phyloP scores from a whole-genome alignment of 2,113 vertebrate species.

The Delphinapterus leucas region DNA sequence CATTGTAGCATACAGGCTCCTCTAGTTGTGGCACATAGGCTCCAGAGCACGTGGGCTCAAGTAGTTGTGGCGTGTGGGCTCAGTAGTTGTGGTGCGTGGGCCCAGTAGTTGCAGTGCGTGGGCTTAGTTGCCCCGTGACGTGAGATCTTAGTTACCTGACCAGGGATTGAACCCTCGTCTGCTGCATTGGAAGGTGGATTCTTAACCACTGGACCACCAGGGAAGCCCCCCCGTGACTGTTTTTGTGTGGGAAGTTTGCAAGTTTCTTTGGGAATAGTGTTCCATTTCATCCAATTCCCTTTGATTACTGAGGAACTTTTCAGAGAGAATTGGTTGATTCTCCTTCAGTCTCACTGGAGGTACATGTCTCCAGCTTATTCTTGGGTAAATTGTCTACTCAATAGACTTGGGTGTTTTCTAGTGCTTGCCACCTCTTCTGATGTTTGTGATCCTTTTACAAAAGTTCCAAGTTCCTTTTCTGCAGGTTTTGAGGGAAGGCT shows the following conservation, averaged over 20 bases:
- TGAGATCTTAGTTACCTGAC: too few relatives aligned
- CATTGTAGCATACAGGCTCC: too few relatives aligned
- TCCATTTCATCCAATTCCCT: neutral
- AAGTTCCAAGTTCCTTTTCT: neutral
- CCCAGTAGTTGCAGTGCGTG: too few relatives aligned
- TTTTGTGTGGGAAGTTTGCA: neutral
- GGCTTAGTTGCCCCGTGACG: too few relatives aligned
- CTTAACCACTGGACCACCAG: too few relatives aligned
- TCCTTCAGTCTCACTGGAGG: neutral
- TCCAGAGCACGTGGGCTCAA: too few relatives aligned
- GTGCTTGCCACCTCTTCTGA: neutral
- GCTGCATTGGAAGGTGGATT: too few relatives aligned
- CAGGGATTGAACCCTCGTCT: too few relatives aligned
- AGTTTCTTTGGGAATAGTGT: neutral
- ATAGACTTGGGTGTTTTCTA: neutral
- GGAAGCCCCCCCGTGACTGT: neutral
- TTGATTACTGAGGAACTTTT: neutral
- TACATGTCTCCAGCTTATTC: neutral
- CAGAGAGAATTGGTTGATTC: neutral
- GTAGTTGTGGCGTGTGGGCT: too few relatives aligned
- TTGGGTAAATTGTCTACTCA: neutral
- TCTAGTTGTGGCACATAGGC: too few relatives aligned
- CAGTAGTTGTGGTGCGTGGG: too few relatives aligned
- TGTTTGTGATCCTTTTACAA: neutral
- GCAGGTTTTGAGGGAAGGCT: neutral